A percentile compares a stretch with the other conserved stretches of the same genome.
These are phyloP conservation scores for Macrobrachium rosenbergii DNA, from an alignment of 1,140 invertebrate genomes.

Conservation along the genomic window DNA sequence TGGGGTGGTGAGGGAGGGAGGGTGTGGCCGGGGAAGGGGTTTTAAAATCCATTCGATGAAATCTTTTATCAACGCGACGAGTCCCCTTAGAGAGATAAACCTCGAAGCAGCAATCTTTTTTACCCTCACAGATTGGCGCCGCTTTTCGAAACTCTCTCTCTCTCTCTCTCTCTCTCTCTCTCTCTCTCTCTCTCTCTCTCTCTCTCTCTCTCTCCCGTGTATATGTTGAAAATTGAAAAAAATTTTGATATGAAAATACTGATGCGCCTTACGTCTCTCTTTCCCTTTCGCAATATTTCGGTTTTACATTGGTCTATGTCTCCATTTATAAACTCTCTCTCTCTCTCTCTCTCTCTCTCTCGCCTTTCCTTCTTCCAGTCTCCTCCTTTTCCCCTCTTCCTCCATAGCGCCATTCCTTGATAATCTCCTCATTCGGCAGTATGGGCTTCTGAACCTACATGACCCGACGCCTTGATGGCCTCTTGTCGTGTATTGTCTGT, in stretches of 20 bases:
- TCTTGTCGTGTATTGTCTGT: too few relatives aligned
- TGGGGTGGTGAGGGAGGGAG: too few relatives aligned
- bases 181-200: conserved; percentile 12
- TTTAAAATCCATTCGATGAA: conserved; percentile 40
- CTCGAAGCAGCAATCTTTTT: neutral
- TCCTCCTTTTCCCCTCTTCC: neutral
- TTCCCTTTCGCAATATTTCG: neutral
- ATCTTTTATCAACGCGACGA: conserved; percentile 36
- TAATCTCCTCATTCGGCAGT: neutral
- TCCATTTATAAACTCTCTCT: neutral
- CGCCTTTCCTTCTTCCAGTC: neutral
- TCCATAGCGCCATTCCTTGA: neutral
- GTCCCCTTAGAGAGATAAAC: conserved; percentile 10
- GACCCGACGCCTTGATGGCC: too few relatives aligned
- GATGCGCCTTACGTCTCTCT: neutral
- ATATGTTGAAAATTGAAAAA: too few relatives aligned
- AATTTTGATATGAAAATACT: too few relatives aligned
- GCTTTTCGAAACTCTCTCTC: neutral
- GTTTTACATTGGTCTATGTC: neutral
- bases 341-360: conserved; percentile 7
- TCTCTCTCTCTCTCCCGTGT: too few relatives aligned
- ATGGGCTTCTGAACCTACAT: too few relatives aligned
- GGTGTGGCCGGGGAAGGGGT: neutral
- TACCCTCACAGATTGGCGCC: neutral
- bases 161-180: conserved; percentile 30